Evolutionary conservation across 2,888 invertebrate species (phyloP).

Genomic region (Podotricha telesiphe): DNA sequence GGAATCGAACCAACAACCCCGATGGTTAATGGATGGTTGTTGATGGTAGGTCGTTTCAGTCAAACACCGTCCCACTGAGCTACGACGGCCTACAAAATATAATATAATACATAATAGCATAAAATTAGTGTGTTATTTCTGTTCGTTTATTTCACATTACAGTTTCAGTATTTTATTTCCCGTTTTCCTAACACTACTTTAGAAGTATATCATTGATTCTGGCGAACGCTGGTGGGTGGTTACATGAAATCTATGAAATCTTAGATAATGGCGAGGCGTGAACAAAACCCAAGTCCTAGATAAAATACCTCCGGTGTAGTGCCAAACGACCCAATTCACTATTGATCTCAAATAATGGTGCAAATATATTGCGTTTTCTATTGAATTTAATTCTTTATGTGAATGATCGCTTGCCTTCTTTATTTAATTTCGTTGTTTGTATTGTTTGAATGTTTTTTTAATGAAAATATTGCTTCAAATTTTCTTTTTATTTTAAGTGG

Average conservation of each 20-base stretch:
- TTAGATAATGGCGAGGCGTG: constrained; percentile 22
- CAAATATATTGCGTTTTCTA: neutral
- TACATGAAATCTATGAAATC: constrained; percentile 21
- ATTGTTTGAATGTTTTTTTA: too few species aligned
- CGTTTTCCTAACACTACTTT: neutral
- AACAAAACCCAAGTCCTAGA: constrained; percentile 10
- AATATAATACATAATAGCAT: too few species aligned
- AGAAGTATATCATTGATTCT: constrained; percentile 10
- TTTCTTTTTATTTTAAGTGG: too few species aligned
- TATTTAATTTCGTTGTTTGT: neutral
- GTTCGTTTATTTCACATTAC: neutral
- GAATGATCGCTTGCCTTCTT: too few species aligned
- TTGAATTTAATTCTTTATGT: constrained; percentile 1
- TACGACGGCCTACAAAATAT: too few species aligned
- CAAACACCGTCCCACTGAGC: too few species aligned
- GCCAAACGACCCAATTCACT: constrained; percentile 24
- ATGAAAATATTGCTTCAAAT: too few species aligned
- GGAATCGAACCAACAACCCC: too few species aligned
- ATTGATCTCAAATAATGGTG: constrained; percentile 16
- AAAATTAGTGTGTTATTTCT: too few species aligned
- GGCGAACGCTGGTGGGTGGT: constrained; percentile 6
- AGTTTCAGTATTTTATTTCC: neutral
- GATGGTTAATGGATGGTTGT: too few species aligned
- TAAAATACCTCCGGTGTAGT: constrained; percentile 24
- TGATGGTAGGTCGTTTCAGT: too few species aligned